Conservation (phyloP, 2,888 invertebrate genomes). For the Epiblema foenella region DNA sequence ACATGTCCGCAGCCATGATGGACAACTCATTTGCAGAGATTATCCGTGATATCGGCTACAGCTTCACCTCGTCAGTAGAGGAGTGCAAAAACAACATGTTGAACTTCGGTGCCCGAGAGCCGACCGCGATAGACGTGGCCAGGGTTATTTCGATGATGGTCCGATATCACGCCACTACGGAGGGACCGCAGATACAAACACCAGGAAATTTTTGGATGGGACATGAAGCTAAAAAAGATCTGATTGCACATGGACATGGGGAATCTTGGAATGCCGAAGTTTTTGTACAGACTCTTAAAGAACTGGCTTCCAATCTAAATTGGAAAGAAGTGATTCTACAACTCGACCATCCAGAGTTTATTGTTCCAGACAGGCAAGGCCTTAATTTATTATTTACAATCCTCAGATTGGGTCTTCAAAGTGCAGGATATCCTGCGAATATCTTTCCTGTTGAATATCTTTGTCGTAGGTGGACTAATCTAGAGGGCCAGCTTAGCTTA, state of each 20-base stretch:
- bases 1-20: slow-evolving; percentile 86
- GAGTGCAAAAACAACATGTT: slow-evolving; percentile 94
- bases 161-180: slow-evolving; percentile 88
- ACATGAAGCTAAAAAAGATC: slow-evolving; percentile 83
- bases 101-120: slow-evolving; percentile 92
- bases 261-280: slow-evolving; percentile 96
- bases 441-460: slow-evolving; percentile 95
- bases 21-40: slow-evolving; percentile 94
- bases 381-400: slow-evolving; percentile 93
- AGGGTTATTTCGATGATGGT: slow-evolving; percentile 94
- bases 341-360: slow-evolving; percentile 95
- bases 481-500: slow-evolving; percentile 96
- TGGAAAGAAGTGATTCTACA: slow-evolving; percentile 97
- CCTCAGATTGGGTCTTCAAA: slow-evolving; percentile 91
- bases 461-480: slow-evolving; percentile 96
- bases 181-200: slow-evolving; percentile 88
- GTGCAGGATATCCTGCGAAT: slow-evolving; percentile 88
- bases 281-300: slow-evolving; percentile 96
- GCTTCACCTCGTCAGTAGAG: slow-evolving; percentile 93
- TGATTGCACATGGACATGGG: slow-evolving; percentile 70
- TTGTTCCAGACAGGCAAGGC: slow-evolving; percentile 94
- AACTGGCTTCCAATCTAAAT: slow-evolving; percentile 92
- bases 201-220: slow-evolving; percentile 88
- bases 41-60: slow-evolving; percentile 96
- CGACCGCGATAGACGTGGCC: slow-evolving; percentile 93